phyloP scores from a whole-genome alignment of 30 jellyfish, hydroid and myxozoan species.

The Aurelia coerulea region DNA sequence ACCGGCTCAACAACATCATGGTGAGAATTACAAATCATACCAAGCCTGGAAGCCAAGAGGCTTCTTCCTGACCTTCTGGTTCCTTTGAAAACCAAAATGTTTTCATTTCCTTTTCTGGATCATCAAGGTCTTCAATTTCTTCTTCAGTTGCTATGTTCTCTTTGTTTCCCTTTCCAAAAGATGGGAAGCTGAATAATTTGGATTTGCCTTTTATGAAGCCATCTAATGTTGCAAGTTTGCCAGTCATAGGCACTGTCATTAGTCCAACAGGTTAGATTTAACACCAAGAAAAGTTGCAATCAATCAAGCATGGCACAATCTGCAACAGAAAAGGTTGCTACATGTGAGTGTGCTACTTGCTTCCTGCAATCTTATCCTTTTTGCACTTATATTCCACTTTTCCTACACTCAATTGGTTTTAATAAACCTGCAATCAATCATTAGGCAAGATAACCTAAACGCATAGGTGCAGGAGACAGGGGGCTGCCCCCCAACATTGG shows the following conservation, averaged over 20 bases:
- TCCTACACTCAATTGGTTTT: no score
- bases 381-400: no score
- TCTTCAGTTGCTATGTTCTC: conserved; percentile 18
- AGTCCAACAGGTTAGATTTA: neutral
- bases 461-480: no score
- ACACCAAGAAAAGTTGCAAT: neutral
- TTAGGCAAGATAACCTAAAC: no score
- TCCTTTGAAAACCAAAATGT: conserved; percentile 72
- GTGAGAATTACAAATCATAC: conserved; percentile 23
- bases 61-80: conserved; percentile 17
- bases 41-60: conserved; percentile 86
- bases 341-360: no score
- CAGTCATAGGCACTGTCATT: conserved; percentile 68
- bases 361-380: no score
- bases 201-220: conserved; percentile 33
- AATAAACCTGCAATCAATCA: no score
- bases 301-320: neutral
- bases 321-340: neutral
- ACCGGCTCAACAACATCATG: no score
- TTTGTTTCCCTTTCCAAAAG: neutral
- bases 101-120: conserved; percentile 62
- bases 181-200: neutral
- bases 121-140: conserved; percentile 24
- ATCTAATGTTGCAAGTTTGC: conserved; percentile 49
- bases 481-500: no score